A percentile compares a stretch with the other conserved stretches of the same genome.
Conservation (phyloP, 2,888 invertebrate species). For the Andrena praecox region DNA sequence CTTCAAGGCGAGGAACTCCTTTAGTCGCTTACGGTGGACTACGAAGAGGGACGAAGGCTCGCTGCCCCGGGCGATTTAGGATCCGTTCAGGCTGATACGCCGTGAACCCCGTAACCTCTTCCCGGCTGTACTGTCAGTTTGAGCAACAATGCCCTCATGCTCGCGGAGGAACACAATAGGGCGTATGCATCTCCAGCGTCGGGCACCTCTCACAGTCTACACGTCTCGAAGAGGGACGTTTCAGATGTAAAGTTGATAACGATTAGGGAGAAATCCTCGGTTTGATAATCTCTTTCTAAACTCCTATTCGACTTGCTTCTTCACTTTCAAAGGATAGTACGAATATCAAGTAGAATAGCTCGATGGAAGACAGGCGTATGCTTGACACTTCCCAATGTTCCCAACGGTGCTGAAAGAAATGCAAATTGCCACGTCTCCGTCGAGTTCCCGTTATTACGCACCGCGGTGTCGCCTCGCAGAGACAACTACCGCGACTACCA, state of each 20-base stretch:
- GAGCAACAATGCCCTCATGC: slow-evolving; percentile 43
- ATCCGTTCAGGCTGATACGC: slow-evolving; percentile 58
- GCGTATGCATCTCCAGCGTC: slow-evolving; percentile 13
- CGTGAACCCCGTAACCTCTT: slow-evolving; percentile 50
- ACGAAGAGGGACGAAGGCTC: slow-evolving; percentile 50
- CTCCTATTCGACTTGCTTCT: background rate
- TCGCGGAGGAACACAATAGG: slow-evolving; percentile 34
- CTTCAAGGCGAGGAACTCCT: slow-evolving; percentile 58
- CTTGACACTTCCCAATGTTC: background rate
- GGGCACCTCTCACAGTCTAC: background rate
- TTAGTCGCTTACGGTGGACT: slow-evolving; percentile 58
- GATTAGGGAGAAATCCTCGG: no score
- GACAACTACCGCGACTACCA: slow-evolving; percentile 25
- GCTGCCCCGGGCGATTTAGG: slow-evolving; percentile 62
- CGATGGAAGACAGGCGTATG: background rate
- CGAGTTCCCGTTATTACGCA: slow-evolving; percentile 60
- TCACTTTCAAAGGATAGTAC: background rate
- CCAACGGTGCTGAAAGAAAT: slow-evolving; percentile 27
- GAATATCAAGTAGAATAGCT: background rate
- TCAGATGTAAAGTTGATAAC: no score
- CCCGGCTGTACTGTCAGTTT: slow-evolving; percentile 35
- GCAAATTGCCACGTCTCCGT: slow-evolving; percentile 37
- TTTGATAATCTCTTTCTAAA: no score
- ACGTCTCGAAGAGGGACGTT: background rate
- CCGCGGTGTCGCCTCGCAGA: slow-evolving; percentile 43